These are phyloP conservation scores for Drosophila truncata DNA, from an alignment of 1,140 invertebrate genomes.

Conservation along the genomic window DNA sequence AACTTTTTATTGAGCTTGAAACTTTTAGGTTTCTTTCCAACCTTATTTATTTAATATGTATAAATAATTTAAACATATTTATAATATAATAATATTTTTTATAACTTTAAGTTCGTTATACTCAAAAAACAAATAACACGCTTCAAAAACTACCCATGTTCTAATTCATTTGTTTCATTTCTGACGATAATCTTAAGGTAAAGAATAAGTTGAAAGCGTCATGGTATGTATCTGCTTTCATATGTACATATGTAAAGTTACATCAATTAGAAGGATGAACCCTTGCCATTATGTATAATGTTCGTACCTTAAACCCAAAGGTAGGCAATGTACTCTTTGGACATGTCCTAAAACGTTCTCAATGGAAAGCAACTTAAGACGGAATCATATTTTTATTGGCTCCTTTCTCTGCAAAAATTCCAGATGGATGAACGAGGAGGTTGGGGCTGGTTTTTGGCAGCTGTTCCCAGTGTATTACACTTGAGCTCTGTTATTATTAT, in stretches of 20 bases:
- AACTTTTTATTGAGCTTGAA: no score
- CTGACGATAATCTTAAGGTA: not conserved
- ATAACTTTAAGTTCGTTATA: no score
- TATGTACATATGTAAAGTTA: not conserved
- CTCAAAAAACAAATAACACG: no score
- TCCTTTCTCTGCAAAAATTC: not conserved
- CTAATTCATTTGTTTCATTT: not conserved
- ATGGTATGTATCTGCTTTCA: not conserved
- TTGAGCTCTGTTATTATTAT: slow-evolving; percentile 52
- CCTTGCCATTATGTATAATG: not conserved
- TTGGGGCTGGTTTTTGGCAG: slow-evolving; percentile 41
- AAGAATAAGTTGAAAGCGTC: not conserved
- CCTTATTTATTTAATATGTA: no score
- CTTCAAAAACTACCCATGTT: not conserved
- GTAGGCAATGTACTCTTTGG: not conserved
- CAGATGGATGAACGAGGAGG: not conserved
- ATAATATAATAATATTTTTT: no score
- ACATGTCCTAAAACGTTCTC: not conserved
- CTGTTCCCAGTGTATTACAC: slow-evolving; percentile 44
- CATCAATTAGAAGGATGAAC: not conserved
- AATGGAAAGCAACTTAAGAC: not conserved
- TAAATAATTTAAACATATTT: no score
- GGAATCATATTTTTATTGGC: slow-evolving; percentile 50
- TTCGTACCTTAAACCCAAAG: not conserved
- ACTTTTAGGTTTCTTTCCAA: no score